Conservation (phyloP, 35 echinoderm and acorn worm genomes). For the Lytechinus variegatus region DNA sequence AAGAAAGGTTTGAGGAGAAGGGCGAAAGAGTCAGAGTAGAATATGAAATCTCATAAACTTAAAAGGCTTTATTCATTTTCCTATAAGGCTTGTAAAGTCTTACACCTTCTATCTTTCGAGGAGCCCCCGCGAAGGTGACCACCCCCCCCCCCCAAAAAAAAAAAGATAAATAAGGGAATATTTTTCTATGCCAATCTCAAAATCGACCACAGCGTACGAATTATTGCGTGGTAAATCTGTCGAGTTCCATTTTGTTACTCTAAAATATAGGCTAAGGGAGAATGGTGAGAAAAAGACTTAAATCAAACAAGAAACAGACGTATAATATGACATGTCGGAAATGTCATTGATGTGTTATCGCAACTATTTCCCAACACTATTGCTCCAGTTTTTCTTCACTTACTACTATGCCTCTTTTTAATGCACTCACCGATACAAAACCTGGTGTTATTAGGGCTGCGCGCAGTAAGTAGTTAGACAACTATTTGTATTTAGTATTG, state of each 20-base stretch:
- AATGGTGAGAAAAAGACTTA: neutral
- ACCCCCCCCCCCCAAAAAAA: too few species aligned
- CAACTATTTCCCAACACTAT: neutral
- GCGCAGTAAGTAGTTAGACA: conserved; percentile 1
- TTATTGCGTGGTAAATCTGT: neutral
- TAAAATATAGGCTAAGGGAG: neutral
- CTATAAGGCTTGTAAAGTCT: too few species aligned
- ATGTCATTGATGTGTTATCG: neutral
- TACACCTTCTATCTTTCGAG: too few species aligned
- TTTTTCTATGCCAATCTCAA: too few species aligned
- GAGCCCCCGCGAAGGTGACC: too few species aligned
- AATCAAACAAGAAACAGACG: neutral
- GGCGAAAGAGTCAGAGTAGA: too few species aligned
- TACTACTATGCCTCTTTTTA: too few species aligned
- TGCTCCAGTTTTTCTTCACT: neutral
- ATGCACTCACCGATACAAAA: neutral
- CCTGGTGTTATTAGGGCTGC: neutral
- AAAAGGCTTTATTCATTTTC: too few species aligned
- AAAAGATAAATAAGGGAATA: too few species aligned
- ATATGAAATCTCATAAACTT: too few species aligned
- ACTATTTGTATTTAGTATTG: conserved; percentile 7
- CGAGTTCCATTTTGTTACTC: neutral
- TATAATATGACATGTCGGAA: neutral
- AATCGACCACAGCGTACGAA: neutral
- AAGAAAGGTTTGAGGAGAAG: too few species aligned